Conservation (phyloP, 2,113 vertebrate genomes). For the Chionomys nivalis region DNA sequence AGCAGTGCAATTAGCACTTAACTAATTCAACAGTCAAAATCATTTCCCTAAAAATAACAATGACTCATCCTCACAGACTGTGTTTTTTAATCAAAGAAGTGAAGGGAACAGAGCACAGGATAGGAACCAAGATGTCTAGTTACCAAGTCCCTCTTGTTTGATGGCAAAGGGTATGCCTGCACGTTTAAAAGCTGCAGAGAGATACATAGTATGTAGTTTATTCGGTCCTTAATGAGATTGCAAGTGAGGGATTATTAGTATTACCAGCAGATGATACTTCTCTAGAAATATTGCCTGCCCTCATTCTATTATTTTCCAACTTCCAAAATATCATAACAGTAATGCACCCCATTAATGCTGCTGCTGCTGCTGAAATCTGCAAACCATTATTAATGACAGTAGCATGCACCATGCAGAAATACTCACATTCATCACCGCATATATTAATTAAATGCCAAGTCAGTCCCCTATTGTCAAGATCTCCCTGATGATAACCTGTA, state of each 20-base stretch:
- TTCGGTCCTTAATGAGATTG: conserved; percentile 61
- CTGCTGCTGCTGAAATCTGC: conserved; percentile 62
- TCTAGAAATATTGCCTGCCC: conserved; percentile 61
- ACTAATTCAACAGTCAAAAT: conserved; percentile 60
- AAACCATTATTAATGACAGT: conserved; percentile 78
- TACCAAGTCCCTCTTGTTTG: conserved; percentile 63
- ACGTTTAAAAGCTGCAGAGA: conserved; percentile 52
- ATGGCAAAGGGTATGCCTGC: conserved; percentile 25
- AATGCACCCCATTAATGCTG: conserved; percentile 70
- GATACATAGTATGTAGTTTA: neutral
- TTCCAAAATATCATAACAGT: conserved; percentile 53
- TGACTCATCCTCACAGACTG: conserved; percentile 69
- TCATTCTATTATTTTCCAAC: conserved; percentile 53
- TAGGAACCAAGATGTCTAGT: conserved; percentile 54
- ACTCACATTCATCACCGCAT: conserved; percentile 69
- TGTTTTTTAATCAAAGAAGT: conserved; percentile 63
- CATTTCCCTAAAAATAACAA: conserved; percentile 72
- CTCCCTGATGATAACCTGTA: conserved; percentile 77
- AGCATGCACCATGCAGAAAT: conserved; percentile 73
- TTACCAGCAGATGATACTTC: conserved; percentile 50
- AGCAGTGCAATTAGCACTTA: conserved; percentile 69
- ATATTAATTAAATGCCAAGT: conserved; percentile 81
- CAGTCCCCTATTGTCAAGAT: conserved; percentile 66
- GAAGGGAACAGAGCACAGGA: conserved; percentile 61
- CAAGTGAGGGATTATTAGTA: conserved; percentile 59